Evolutionary conservation across 2,113 vertebrate genomes (phyloP), one percentile per base, ranked within the genome.

Genomic region (Acrocephalus arundinaceus): DNA sequence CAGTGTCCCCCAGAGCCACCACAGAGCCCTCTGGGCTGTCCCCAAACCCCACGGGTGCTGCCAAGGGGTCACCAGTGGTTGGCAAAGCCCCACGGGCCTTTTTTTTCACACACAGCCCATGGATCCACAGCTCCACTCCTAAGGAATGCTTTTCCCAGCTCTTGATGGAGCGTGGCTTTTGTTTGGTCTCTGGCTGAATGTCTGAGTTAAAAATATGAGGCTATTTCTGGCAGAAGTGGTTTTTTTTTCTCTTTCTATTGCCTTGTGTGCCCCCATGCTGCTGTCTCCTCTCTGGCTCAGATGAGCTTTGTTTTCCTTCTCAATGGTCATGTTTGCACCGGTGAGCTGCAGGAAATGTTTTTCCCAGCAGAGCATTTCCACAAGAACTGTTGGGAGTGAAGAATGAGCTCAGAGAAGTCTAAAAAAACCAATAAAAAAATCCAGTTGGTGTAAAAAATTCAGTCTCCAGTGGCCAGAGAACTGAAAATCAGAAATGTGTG

Each of bases 181-280:
- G 90, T 94, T 94, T 95, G 92, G 68, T 80, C 94, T 93, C 83
- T 90, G 93, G 90, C 85, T 96, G 72, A 86, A 88, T 0, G 79
- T 93, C 90, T 85, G 67, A 93, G 94, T 92, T 96, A 96, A 96
- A 97, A 97, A 97, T 96, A 96, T 68, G 58, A 65, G 90, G 90
- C 85, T 97, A 95, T 96, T 97, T 96, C 90, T 93, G 61, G 95
- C 76, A 94, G 79, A 65, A 96, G 39, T 35, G 10, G 0, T 6
- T 52, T 88, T 90, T 92, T 67, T 20, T 21, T 39, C 90, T 43
- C 21, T 94, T 68, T 89, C 23, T 73, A n/a, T 87, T 59, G 94
- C 91, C 91, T 95, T 20, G 28, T 74, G 85, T 96, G 95, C 81
- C 94, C 95, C 66, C 10, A 20, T 75, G 91, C 83, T 93, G 80